These are phyloP conservation scores for Disparrhopalites patrizii DNA, from an alignment of 2,888 invertebrate genomes.

Conservation along the genomic window DNA sequence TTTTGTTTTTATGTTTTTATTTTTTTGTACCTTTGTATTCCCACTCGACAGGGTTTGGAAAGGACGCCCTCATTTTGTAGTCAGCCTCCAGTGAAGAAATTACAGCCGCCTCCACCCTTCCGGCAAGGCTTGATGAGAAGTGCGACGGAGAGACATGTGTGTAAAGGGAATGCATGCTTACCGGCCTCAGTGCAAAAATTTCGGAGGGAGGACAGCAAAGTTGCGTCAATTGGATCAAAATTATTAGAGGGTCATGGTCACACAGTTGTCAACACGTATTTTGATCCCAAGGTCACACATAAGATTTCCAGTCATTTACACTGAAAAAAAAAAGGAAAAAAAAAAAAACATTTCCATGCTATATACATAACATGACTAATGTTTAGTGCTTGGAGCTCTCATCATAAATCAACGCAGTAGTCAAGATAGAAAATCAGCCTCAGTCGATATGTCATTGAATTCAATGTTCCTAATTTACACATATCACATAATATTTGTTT, in stretches of 20 bases:
- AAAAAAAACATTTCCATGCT: neutral
- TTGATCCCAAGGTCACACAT: neutral
- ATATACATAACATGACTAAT: neutral
- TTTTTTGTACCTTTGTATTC: neutral
- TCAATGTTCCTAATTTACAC: no score
- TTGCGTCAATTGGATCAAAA: conserved; percentile 13
- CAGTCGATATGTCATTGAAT: no score
- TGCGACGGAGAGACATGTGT: conserved; percentile 16
- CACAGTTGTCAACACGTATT: conserved; percentile 2
- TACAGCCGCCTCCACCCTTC: conserved; percentile 10
- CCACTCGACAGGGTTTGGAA: conserved; percentile 20
- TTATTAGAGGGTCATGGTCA: conserved; percentile 11
- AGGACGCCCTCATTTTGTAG: conserved; percentile 23
- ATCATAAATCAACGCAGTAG: neutral
- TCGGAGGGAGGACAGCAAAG: conserved; percentile 1
- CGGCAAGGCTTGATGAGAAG: conserved; percentile 12
- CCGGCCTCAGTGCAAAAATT: conserved; percentile 13
- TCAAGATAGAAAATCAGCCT: no score
- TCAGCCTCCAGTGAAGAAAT: conserved; percentile 1
- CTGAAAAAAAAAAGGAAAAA: neutral
- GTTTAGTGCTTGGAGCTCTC: neutral
- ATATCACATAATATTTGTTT: no score
- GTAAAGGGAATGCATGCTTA: neutral
- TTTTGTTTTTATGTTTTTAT: no score
- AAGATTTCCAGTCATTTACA: neutral